phyloP scores from a whole-genome alignment of 2,888 invertebrate species.

The Ectobius pallidus region DNA sequence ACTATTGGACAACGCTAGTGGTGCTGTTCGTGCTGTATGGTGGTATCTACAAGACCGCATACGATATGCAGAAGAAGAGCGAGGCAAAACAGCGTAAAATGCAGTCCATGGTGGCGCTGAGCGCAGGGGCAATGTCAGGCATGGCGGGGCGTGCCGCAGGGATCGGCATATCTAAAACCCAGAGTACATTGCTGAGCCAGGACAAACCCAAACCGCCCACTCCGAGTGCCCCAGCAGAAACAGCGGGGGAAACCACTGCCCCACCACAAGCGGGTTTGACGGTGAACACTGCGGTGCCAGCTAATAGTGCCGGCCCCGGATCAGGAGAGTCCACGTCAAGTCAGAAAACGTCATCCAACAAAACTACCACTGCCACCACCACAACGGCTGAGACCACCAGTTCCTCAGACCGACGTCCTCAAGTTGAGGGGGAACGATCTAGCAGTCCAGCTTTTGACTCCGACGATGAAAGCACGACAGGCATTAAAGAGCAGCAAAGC shows the following conservation, averaged over 20 bases:
- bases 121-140: slow-evolving; percentile 88
- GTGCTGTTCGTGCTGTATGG: slow-evolving; percentile 95
- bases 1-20: slow-evolving; percentile 96
- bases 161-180: slow-evolving; percentile 81
- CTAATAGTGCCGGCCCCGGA: slow-evolving; percentile 30
- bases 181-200: slow-evolving; percentile 69
- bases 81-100: slow-evolving; percentile 95
- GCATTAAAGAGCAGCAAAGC: slow-evolving; percentile 30
- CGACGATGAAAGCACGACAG: slow-evolving; percentile 80
- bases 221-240: slow-evolving; percentile 46
- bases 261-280: slow-evolving; percentile 25
- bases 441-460: slow-evolving; percentile 95
- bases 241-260: slow-evolving; percentile 40
- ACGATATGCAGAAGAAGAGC: slow-evolving; percentile 96
- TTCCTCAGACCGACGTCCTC: slow-evolving; percentile 48
- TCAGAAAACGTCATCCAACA: slow-evolving; percentile 64
- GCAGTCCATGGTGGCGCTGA: slow-evolving; percentile 92
- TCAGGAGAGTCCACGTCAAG: slow-evolving; percentile 63
- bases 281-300: slow-evolving; percentile 21
- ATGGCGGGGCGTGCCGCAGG: slow-evolving; percentile 89
- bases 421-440: slow-evolving; percentile 73
- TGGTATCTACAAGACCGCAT: slow-evolving; percentile 96
- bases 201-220: slow-evolving; percentile 69
- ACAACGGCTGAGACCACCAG: slow-evolving; percentile 58
- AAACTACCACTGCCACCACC: slow-evolving; percentile 64